phyloP scores from a whole-genome alignment of 2,797 vertebrate species.

The Sebastes alutus region DNA sequence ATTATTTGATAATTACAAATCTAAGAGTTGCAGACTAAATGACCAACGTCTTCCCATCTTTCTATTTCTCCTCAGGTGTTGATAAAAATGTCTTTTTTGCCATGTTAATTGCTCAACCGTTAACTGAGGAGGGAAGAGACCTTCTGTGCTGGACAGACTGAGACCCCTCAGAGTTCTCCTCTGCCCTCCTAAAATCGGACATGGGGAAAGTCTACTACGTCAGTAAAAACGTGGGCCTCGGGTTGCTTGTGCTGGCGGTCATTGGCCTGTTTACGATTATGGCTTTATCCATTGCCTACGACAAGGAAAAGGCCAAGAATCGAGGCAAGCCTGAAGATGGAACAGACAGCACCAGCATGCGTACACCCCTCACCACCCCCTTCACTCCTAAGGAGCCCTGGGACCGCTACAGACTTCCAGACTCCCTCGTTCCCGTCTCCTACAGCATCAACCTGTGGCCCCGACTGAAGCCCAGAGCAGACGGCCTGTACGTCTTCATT shows the following conservation, averaged over 20 bases:
- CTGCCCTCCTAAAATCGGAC: constrained; percentile 21
- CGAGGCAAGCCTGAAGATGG: constrained; percentile 16
- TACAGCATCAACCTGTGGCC: constrained; percentile 76
- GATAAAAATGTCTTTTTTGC: constrained; percentile 22
- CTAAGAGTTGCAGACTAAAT: neutral
- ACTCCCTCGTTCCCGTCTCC: constrained; percentile 48
- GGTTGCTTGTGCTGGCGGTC: constrained; percentile 75
- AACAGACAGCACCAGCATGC: constrained; percentile 2
- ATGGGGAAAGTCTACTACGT: constrained; percentile 93
- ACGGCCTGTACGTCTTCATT: constrained; percentile 66
- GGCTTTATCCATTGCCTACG: constrained; percentile 87
- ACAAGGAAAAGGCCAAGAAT: constrained; percentile 85
- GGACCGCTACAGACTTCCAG: constrained; percentile 75
- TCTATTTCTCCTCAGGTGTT: constrained; percentile 36
- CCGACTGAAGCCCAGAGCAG: constrained; percentile 47
- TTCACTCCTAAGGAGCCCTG: constrained; percentile 69
- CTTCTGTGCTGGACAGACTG: constrained; percentile 35
- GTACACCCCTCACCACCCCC: constrained; percentile 71
- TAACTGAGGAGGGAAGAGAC: constrained; percentile 58
- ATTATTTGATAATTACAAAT: neutral
- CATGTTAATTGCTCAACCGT: constrained; percentile 73
- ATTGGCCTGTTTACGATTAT: constrained; percentile 86
- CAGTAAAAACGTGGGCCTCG: constrained; percentile 84
- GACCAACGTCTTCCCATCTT: neutral
- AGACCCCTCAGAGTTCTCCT: constrained; percentile 1